Evolutionary conservation across 1,140 invertebrate genomes (phyloP), one percentile per base, ranked within the genome.

Genomic region (Psilanteris sp.): DNA sequence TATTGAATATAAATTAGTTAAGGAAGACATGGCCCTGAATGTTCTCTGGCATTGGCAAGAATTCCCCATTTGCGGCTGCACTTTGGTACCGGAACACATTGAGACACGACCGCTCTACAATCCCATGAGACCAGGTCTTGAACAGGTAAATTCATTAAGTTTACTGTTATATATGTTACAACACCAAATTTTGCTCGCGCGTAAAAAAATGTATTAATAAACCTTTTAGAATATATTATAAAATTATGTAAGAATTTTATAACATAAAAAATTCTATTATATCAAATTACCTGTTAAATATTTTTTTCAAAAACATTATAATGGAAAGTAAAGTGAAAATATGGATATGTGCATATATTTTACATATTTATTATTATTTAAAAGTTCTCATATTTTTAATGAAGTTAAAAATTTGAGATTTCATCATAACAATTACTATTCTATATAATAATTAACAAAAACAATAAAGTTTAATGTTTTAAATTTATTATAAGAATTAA

Each of bases 11-110:
- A 31, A 46, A 81, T 85, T 76, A 90, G 90, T 85, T 36, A 85
- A 73, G 29, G 88, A 92, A 68, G 89, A 91, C 14, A 88, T 95
- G 76, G 92, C 93, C 2, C 79, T 96, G 34, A 90, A 90, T 1
- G 93, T 91, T 2, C 86, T 96, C 24, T 92, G 93, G 80, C 90
- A 91, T 37, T 93, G 95, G 91, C 85, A 92, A 9, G 90, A 94
- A 79, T 90, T 95, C 46, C 93, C 93, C 1, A 88, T 91, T 57
- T 92, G 94, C 52, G 95, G 95, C 5, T 93, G 91, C 79, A 89
- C 90, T 39, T 87, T 98, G 15, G 95, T 97, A 0, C 94, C 95
- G 0, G 96, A 97, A 87, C 96, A 98, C 83, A 91, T 98, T 24
- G 96, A 98, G 87, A 95, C 94, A 8, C 89, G 96, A 37, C 91